Conservation (phyloP, 2,888 invertebrate genomes). For the Ennomos quercinarius region DNA sequence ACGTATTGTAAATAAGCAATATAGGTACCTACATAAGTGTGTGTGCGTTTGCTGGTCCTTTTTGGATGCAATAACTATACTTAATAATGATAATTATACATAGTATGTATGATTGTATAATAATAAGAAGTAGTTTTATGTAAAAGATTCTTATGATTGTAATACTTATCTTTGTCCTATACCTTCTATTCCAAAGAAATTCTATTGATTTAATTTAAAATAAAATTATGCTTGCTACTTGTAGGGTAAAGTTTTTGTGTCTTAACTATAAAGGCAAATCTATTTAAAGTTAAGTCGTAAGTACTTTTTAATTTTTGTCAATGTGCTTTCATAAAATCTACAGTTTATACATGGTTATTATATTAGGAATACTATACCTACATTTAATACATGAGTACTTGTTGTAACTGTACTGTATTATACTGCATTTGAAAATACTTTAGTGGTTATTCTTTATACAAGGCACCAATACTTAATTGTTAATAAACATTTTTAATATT, state of each 20-base stretch:
- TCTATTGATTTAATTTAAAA: conserved; percentile 27
- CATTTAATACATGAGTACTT: background rate
- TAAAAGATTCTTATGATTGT: conserved; percentile 10
- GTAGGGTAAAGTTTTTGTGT: background rate
- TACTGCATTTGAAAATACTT: conserved; percentile 14
- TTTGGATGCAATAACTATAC: too few relatives aligned
- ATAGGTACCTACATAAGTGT: conserved; percentile 9
- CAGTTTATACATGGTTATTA: too few relatives aligned
- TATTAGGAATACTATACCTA: too few relatives aligned
- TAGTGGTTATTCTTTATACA: conserved; percentile 19
- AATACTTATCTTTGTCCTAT: conserved; percentile 13
- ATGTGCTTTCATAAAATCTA: too few relatives aligned
- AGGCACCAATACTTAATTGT: conserved; percentile 75
- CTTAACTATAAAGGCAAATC: background rate
- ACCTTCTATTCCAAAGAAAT: conserved; percentile 29
- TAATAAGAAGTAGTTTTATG: conserved; percentile 8
- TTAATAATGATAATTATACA: too few relatives aligned
- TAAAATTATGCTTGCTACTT: background rate
- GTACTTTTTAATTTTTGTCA: too few relatives aligned
- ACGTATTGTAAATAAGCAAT: too few relatives aligned
- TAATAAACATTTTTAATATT: conserved; percentile 54
- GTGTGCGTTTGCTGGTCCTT: background rate
- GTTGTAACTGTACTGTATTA: background rate
- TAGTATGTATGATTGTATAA: too few relatives aligned
- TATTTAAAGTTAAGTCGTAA: background rate